Evolutionary conservation across 2,797 vertebrate genomes (phyloP), one percentile per base, ranked within the genome.

Genomic region (Bucorvus abyssinicus): DNA sequence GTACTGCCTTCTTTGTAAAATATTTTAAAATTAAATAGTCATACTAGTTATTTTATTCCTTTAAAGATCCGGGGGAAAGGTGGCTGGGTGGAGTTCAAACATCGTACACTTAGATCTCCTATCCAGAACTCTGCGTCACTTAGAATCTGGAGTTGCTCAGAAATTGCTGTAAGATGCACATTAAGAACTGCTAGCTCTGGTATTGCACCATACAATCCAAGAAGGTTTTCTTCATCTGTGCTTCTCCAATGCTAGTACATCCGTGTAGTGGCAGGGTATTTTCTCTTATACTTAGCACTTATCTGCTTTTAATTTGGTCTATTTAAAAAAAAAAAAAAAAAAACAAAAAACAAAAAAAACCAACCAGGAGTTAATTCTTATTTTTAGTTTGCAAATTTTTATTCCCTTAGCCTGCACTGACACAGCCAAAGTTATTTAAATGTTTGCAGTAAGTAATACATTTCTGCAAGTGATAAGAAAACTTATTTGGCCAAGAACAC

Each of bases 381-480:
- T 22, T 91, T 93, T 92, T 42, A 57, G 32, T 86, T 88, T 42
- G 22, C 49, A 91, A 92, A 67, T 84, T 59, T 88, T 84, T 88
- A 59, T 84, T 73, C 6, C 21, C 10, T 75, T 84, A 78, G 17
- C 32, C 40, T 89, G 9, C 38, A 21, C 9, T 68, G 69, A 56
- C 50, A 44, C 6, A 82, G 49, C 67, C 52, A 7, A 95, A 90
- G 52, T 89, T 90, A 73, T 87, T 95, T 91, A 84, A 76, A 40
- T 67, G n/a, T 83, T 93, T 91, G 49, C 45, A 80, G 29, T 56
- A 83, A 88, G 36, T 65, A 82, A 84, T 71, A 49, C 23, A 73
- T 86, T 82, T 94, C 52, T 80, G 42, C 23, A 60, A 91, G 22
- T 64, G 74, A 64, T 89, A 89, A 93, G 87, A 60, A 88, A 93